Evolutionary conservation across 1,140 invertebrate species (phyloP), one percentile per base, ranked within the genome.

Genomic region (Nylanderia fulva): DNA sequence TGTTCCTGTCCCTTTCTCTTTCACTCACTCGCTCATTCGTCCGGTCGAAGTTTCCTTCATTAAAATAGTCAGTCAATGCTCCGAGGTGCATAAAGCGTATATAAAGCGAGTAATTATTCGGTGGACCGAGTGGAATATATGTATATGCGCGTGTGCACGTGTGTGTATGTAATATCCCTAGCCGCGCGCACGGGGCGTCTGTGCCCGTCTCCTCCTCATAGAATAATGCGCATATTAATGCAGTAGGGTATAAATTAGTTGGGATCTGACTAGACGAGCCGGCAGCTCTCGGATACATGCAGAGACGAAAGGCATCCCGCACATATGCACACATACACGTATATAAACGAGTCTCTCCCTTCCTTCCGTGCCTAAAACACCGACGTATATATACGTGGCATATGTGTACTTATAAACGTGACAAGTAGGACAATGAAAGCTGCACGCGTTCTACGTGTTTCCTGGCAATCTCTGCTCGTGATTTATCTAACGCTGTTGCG

Each of bases 341-440:
- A 48, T 18, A 48, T 4, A 18, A 18, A 48, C 45, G 15, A 48
- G 1, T 48, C 45, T 15, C n/a, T 71, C 48, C 21, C 48, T 21
- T 15, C 15, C 36, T 24, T 21, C 21, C 24, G 18, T 18, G 15
- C 36, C 36, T 54, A 61, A 9, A 63, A 48, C 24, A 39, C 58
- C 4, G 45, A 66, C 64, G 52, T 48, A 42, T 15, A 66, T 48
- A 42, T 52, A 21, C 60, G 66, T 18, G 58, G 45, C 84, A 87
- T 87, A 86, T 71, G 85, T 84, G 86, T 85, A 86, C 84, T 87
- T 87, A 88, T 88, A 86, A 88, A 85, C 77, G 86, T 85, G 86
- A 89, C 86, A 89, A 87, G 86, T 89, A 77, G 86, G 69, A 89
- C 86, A 87, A 87, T 89, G 86, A 89, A 88, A 88, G 52, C 82